Conservation (phyloP, 2,797 vertebrate genomes). For the Takifugu rubripes region DNA sequence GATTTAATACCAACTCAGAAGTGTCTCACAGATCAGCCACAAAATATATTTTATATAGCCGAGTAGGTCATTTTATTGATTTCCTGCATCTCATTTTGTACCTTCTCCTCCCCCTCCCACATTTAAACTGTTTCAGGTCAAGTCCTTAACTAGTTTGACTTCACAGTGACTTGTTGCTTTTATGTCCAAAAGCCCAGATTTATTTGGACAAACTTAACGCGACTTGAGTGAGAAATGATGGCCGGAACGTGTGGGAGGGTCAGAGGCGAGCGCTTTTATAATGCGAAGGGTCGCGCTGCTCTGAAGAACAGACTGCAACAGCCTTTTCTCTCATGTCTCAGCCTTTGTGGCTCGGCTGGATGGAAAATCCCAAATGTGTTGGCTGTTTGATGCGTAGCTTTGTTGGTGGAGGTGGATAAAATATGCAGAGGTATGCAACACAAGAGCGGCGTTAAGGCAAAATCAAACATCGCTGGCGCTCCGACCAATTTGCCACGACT, state of each 20-base stretch:
- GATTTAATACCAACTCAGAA: no score
- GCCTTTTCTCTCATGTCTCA: conserved; percentile 21
- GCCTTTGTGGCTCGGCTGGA: conserved; percentile 3
- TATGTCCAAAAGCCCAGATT: not conserved
- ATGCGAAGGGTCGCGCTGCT: conserved; percentile 58
- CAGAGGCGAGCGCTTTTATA: conserved; percentile 19
- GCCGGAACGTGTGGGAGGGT: conserved; percentile 35
- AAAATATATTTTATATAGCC: no score
- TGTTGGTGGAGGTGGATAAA: conserved; percentile 6
- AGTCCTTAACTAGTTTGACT: not conserved
- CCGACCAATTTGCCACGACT: conserved; percentile 37
- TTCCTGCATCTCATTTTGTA: no score
- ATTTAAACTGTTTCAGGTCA: no score
- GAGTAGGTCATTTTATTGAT: no score
- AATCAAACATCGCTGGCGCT: conserved; percentile 38
- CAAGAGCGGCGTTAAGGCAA: conserved; percentile 22
- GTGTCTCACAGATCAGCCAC: no score
- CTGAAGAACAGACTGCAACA: conserved; percentile 39
- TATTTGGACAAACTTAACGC: conserved; percentile 2
- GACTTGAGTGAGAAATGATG: conserved; percentile 31
- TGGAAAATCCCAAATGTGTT: conserved; percentile 38
- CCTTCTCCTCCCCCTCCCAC: no score
- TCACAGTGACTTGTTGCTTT: no score
- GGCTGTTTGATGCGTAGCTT: conserved; percentile 13
- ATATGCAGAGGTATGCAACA: conserved; percentile 11